These are phyloP conservation scores for Gallirallus australis DNA, from an alignment of 2,797 vertebrate genomes.

Conservation along the genomic window DNA sequence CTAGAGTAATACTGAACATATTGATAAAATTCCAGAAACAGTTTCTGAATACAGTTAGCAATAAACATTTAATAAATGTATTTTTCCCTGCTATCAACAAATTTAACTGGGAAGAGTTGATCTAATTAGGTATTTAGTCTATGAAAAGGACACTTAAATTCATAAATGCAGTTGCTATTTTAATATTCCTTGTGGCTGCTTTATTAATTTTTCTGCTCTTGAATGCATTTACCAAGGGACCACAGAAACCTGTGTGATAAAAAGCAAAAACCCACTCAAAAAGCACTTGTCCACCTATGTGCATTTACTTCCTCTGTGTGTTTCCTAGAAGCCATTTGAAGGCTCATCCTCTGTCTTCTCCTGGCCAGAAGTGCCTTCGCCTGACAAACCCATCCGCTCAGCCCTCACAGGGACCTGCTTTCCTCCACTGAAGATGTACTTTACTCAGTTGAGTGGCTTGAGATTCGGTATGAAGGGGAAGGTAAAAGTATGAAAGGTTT, in stretches of 20 bases:
- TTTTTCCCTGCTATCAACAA: background rate
- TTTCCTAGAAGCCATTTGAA: background rate
- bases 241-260: background rate
- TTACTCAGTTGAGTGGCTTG: background rate
- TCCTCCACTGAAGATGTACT: background rate
- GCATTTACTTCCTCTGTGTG: background rate
- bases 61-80: background rate
- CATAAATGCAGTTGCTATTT: background rate
- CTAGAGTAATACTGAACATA: background rate
- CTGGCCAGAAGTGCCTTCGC: background rate
- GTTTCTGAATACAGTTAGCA: background rate
- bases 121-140: background rate
- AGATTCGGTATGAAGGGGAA: background rate
- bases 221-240: background rate
- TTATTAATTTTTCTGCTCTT: background rate
- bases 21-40: background rate
- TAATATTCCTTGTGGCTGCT: background rate
- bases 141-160: background rate
- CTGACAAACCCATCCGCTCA: background rate
- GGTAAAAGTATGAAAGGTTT: background rate
- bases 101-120: background rate
- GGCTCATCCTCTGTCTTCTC: background rate
- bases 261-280: background rate
- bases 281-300: background rate
- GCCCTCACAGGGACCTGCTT: background rate